Evolutionary conservation across 2,797 vertebrate genomes (phyloP).

Genomic region (Distichodus sexfasciatus): DNA sequence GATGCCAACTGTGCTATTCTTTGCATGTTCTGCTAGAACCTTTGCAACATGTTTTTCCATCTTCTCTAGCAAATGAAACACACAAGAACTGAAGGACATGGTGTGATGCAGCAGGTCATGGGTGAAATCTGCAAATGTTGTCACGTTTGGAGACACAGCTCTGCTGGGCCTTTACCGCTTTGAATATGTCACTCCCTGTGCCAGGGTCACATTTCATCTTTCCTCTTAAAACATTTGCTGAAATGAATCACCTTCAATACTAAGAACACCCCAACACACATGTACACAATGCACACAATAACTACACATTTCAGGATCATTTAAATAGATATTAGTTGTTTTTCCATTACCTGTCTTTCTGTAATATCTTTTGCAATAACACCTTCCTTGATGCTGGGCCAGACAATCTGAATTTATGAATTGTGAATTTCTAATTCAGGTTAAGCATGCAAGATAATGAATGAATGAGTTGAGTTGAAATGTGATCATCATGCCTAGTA

Average conservation of each 20-base stretch:
- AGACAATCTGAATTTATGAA: no score
- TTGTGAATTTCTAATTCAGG: no score
- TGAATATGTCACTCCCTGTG: neutral
- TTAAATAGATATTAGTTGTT: neutral
- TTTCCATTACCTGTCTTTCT: no score
- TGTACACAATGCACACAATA: neutral
- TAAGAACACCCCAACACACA: neutral
- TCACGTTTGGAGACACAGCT: slow-evolving; percentile 13
- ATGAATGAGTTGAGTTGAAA: no score
- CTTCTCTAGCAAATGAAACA: neutral
- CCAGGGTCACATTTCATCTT: neutral
- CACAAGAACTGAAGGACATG: neutral
- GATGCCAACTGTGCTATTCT: no score
- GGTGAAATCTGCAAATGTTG: neutral
- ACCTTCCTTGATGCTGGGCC: no score
- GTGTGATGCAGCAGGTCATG: neutral
- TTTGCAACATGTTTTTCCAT: no score
- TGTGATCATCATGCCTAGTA: no score
- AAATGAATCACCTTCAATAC: neutral
- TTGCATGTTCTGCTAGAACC: no score
- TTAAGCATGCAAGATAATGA: no score
- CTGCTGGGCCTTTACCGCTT: neutral
- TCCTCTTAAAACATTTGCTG: neutral
- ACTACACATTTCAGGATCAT: neutral
- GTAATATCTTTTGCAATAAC: no score